Evolutionary conservation across 1,140 invertebrate species (phyloP).

Genomic region (Drosophila hydei): DNA sequence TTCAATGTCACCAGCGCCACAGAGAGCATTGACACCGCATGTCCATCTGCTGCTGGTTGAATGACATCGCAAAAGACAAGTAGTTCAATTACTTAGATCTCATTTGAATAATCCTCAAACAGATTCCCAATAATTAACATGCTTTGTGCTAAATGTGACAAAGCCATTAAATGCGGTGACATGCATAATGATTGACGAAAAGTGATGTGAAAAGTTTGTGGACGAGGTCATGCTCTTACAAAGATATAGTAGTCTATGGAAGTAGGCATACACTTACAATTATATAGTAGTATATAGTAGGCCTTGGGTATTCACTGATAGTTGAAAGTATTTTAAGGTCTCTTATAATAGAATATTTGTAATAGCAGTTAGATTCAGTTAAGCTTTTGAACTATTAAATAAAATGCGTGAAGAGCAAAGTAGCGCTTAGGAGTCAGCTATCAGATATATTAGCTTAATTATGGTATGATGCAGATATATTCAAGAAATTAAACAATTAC

Average conservation of each 20-base stretch:
- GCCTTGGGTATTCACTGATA: too few relatives aligned
- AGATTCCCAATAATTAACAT: background rate
- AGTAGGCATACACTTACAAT: too few relatives aligned
- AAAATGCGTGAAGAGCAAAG: too few relatives aligned
- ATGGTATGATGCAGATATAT: too few relatives aligned
- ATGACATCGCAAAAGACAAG: background rate
- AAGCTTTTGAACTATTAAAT: too few relatives aligned
- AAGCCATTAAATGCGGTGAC: conserved; percentile 1
- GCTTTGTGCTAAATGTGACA: background rate
- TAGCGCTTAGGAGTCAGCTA: too few relatives aligned
- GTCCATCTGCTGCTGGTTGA: background rate
- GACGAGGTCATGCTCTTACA: background rate
- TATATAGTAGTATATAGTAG: too few relatives aligned
- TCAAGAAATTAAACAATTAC: too few relatives aligned
- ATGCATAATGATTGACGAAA: conserved; percentile 1
- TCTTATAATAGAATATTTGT: too few relatives aligned
- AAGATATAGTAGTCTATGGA: background rate
- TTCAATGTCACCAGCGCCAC: background rate
- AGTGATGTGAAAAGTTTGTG: background rate
- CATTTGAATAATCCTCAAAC: background rate
- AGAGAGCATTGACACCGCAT: conserved; percentile 1
- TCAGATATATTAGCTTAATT: too few relatives aligned
- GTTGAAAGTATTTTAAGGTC: too few relatives aligned
- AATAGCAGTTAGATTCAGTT: too few relatives aligned
- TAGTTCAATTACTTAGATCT: background rate